Evolutionary conservation across 2,113 vertebrate species (phyloP).

Genomic region (Plectropomus leopardus): DNA sequence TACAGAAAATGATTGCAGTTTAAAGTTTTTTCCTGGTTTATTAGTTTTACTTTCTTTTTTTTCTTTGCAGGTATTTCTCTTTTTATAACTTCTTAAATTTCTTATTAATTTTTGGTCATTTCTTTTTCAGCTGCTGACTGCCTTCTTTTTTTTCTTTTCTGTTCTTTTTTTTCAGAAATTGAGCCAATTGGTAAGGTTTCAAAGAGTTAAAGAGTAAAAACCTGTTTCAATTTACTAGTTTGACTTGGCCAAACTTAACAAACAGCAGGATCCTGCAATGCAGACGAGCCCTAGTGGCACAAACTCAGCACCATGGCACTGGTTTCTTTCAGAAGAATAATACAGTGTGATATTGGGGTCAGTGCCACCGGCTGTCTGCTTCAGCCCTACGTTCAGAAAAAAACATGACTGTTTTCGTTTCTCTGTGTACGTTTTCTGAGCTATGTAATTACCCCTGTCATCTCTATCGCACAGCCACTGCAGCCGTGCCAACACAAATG

Average conservation of each 20-base stretch:
- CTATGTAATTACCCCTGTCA: constrained; percentile 81
- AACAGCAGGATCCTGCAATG: constrained; percentile 32
- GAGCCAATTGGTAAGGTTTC: no score
- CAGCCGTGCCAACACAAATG: constrained; percentile 74
- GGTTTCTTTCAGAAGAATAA: constrained; percentile 75
- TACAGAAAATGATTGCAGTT: no score
- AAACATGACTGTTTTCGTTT: constrained; percentile 74
- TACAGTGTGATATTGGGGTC: constrained; percentile 80
- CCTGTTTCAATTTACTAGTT: constrained; percentile 63
- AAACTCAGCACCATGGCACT: constrained; percentile 54
- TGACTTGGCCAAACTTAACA: constrained; percentile 61
- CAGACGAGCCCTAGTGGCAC: constrained; percentile 58
- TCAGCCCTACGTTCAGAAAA: constrained; percentile 56
- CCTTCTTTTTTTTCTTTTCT: no score
- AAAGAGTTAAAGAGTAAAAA: constrained; percentile 16
- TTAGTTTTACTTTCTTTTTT: no score
- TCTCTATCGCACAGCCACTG: constrained; percentile 65
- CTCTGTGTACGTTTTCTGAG: constrained; percentile 68
- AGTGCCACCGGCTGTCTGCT: constrained; percentile 71
- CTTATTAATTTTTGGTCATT: no score
- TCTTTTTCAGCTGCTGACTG: no score
- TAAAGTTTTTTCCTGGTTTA: no score
- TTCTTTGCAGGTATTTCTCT: no score
- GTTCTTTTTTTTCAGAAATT: no score
- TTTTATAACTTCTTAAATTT: no score